Evolutionary conservation across 2,888 invertebrate genomes (phyloP).

Genomic region (Tuberolachnus salignus): DNA sequence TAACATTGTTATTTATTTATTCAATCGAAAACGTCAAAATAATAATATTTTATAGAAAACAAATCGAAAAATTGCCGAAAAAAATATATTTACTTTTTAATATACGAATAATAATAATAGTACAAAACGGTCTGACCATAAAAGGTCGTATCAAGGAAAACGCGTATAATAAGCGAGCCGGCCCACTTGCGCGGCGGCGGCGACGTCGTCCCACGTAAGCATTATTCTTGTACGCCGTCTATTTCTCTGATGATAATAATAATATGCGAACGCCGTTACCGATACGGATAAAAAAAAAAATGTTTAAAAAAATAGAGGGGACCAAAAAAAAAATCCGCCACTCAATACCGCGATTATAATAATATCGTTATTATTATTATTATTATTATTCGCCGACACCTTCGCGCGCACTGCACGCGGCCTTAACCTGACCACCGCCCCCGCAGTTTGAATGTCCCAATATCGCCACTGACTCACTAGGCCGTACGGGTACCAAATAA

Average conservation of each 20-base stretch:
- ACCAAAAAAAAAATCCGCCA: conserved; percentile 15
- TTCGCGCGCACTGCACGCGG: conserved; percentile 25
- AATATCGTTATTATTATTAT: not conserved
- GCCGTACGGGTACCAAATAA: no score
- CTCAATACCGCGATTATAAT: not conserved
- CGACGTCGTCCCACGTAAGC: conserved; percentile 6
- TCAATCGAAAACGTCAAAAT: no score
- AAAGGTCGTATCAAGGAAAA: conserved; percentile 52
- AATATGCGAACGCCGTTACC: conserved; percentile 31
- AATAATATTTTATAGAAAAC: no score
- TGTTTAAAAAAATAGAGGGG: not conserved
- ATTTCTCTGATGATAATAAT: not conserved
- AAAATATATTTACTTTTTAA: no score
- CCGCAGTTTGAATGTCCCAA: conserved; percentile 28
- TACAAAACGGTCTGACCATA: conserved; percentile 42
- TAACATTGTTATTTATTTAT: no score
- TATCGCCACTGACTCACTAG: conserved; percentile 27
- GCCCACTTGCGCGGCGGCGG: conserved; percentile 47
- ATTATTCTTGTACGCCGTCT: not conserved
- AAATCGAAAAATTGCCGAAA: no score
- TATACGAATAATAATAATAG: no score
- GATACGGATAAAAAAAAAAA: no score
- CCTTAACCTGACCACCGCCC: conserved; percentile 42
- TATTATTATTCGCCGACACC: conserved; percentile 23
- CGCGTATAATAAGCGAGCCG: not conserved